These are phyloP conservation scores for Etheostoma perlongum DNA, from an alignment of 2,797 vertebrate species.

Conservation along the genomic window DNA sequence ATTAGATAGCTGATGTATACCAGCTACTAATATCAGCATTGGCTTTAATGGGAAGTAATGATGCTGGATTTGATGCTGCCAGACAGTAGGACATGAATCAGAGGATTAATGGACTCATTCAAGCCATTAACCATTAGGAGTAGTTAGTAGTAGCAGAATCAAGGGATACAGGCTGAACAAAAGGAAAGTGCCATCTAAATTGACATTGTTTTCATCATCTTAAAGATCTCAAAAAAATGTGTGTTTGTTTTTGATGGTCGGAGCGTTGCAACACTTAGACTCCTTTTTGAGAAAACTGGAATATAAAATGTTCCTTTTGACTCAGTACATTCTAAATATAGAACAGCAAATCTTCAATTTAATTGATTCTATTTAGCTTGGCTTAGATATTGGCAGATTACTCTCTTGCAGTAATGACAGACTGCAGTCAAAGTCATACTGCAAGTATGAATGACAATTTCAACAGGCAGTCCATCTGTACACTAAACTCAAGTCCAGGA, in stretches of 20 bases:
- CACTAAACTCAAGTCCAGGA: conserved; percentile 56
- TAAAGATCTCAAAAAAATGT: conserved; percentile 36
- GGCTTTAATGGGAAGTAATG: conserved; percentile 71
- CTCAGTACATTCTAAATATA: conserved; percentile 51
- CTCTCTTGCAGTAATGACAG: neutral
- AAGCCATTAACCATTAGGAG: conserved; percentile 69
- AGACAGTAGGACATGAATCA: conserved; percentile 73
- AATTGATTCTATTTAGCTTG: conserved; percentile 57
- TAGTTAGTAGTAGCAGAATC: conserved; percentile 60
- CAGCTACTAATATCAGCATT: conserved; percentile 62
- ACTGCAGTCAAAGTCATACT: conserved; percentile 33
- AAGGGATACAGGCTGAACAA: conserved; percentile 45
- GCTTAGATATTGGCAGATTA: conserved; percentile 51
- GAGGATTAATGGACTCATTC: conserved; percentile 73
- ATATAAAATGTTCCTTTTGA: conserved; percentile 36
- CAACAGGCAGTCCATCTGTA: conserved; percentile 64
- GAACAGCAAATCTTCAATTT: conserved; percentile 62
- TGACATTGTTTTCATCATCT: conserved; percentile 34
- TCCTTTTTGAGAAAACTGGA: conserved; percentile 30
- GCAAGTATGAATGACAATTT: conserved; percentile 59
- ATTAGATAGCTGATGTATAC: conserved; percentile 63
- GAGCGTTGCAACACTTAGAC: conserved; percentile 4
- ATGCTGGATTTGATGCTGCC: conserved; percentile 72
- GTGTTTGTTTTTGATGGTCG: conserved; percentile 9
- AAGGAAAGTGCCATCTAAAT: conserved; percentile 42